Evolutionary conservation across 2,888 invertebrate species (phyloP), one percentile per base, ranked within the genome.

Genomic region (Penaeus monodon): DNA sequence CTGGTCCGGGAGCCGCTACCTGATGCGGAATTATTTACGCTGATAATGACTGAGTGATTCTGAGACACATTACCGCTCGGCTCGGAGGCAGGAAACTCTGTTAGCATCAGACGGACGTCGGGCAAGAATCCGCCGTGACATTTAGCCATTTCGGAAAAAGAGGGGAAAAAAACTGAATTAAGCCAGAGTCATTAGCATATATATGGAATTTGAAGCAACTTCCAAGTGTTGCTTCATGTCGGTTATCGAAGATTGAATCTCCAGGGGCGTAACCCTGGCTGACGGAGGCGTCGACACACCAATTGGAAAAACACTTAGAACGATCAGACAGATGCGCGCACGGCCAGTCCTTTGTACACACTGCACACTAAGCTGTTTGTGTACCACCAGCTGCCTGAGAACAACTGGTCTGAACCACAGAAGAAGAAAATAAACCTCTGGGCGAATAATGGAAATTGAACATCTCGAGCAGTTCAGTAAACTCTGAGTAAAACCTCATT

Each of bases 141-240:
- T 63, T 27, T 57, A 64, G 33, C 64, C 64, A 64, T 29, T 33
- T 64, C 29, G 64, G 27, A 24, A 49, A 8, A 33, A 74, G 20
- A 7, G 7, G 22, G 33, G 27, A 64, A 38, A 57, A 78, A 84
- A 57, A 57, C 68, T 66, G 77, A 84, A 78, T 78, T 66, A 77
- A 84, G 78, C 84, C 66, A 68, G 44, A 78, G 70, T 81, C 81
- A 85, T 85, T 85, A 85, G 85, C 85, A 85, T 85, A 85, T 85
- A 85, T 85, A 85, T 85, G 73, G 85, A 85, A 81, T 85, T 63
- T 65, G 85, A 85, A 85, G 76, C 76, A 81, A 80, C 65, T 85
- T 44, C 57, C 78, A 84, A 29, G 68, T 78, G 77, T 29, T 78
- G 78, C 68, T 73, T 84, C 78, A 63, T 77, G 68, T 44, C 24